Evolutionary conservation across 1,140 invertebrate species (phyloP).

Genomic region (Zaprionus africanus): DNA sequence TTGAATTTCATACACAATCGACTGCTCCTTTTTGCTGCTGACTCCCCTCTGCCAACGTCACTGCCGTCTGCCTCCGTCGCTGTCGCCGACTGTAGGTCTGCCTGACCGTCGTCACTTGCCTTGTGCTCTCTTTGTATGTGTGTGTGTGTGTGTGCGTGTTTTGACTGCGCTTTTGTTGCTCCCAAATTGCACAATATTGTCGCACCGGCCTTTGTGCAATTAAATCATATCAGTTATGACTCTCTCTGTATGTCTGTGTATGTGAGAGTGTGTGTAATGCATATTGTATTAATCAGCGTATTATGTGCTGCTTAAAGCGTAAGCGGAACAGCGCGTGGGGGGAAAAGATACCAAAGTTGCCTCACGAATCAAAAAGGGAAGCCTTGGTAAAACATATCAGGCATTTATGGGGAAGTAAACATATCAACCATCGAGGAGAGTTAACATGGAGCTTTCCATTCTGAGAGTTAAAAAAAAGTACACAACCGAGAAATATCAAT

Average conservation of each 20-base stretch:
- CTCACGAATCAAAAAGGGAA: background rate
- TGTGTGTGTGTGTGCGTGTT: conserved; percentile 38
- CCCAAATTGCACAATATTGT: conserved; percentile 72
- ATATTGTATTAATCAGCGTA: conserved; percentile 1
- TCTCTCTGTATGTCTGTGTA: background rate
- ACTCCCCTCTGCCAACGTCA: background rate
- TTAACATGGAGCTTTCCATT: too few relatives aligned
- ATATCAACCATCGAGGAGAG: too few relatives aligned
- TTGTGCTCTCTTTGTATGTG: conserved; percentile 29
- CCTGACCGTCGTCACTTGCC: conserved; percentile 44
- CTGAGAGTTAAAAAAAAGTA: too few relatives aligned
- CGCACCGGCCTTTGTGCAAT: conserved; percentile 51
- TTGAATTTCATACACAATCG: conserved; percentile 37
- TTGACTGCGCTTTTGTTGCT: conserved; percentile 61
- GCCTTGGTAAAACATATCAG: too few relatives aligned
- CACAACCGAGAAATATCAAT: too few relatives aligned
- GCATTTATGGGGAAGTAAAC: too few relatives aligned
- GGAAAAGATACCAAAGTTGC: background rate
- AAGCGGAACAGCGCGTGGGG: background rate
- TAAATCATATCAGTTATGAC: conserved; percentile 51
- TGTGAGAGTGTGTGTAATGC: background rate
- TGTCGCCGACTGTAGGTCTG: conserved; percentile 24
- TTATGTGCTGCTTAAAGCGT: background rate
- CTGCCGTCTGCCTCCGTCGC: background rate
- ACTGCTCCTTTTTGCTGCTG: conserved; percentile 65